phyloP scores from a whole-genome alignment of 2,113 vertebrate species.

The Scomber japonicus region DNA sequence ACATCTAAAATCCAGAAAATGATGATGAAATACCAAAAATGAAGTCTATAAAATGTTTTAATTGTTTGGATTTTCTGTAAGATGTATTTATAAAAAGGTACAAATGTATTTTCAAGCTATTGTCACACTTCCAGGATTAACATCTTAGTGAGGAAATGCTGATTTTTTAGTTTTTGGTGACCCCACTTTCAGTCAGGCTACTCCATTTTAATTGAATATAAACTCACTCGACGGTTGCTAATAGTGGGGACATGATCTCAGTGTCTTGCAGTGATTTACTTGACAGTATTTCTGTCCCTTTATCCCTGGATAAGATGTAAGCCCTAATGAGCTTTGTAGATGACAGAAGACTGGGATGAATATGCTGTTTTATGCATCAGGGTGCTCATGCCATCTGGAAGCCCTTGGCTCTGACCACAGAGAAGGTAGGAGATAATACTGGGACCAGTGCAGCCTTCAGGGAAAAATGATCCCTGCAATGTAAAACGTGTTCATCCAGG shows the following conservation, averaged over 20 bases:
- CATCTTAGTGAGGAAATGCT: background rate
- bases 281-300: conserved; percentile 1
- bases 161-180: too few relatives aligned
- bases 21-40: background rate
- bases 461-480: conserved; percentile 19
- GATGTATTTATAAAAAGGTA: too few relatives aligned
- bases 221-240: background rate
- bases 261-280: background rate
- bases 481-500: conserved; percentile 59
- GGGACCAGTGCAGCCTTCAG: conserved; percentile 12
- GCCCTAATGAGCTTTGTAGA: conserved; percentile 34
- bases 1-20: background rate
- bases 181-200: background rate
- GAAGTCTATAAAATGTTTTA: background rate
- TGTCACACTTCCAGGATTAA: background rate
- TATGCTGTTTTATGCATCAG: conserved; percentile 39
- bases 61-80: too few relatives aligned
- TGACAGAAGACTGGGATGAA: conserved; percentile 25
- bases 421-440: conserved; percentile 15
- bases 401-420: conserved; percentile 29
- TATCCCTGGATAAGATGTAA: conserved; percentile 8
- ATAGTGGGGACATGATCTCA: background rate
- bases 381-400: conserved; percentile 35
- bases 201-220: background rate
- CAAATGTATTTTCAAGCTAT: too few relatives aligned